phyloP scores from a whole-genome alignment of 2,113 vertebrate genomes.

The Gasterosteus nipponicus region DNA sequence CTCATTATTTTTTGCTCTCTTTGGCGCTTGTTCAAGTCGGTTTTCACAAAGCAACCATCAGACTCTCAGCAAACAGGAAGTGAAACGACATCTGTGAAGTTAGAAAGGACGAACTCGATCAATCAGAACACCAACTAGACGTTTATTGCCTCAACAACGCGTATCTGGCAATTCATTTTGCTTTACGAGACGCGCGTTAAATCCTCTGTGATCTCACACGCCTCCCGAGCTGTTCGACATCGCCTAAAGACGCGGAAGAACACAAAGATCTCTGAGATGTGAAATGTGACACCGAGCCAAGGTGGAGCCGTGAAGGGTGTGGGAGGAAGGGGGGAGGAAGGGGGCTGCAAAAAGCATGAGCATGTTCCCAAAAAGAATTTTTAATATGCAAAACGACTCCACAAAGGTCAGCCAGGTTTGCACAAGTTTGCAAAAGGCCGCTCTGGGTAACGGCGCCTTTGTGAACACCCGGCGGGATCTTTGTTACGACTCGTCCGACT shows the following conservation, averaged over 20 bases:
- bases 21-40: not conserved
- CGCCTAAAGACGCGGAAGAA: not conserved
- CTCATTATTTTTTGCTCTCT: not conserved
- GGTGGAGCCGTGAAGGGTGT: constrained; percentile 30
- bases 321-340: too few species aligned
- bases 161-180: not conserved
- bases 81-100: not conserved
- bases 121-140: not conserved
- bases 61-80: not conserved
- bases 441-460: not conserved
- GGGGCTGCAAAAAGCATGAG: constrained; percentile 7
- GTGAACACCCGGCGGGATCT: not conserved
- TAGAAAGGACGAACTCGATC: not conserved
- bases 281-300: not conserved
- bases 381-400: not conserved
- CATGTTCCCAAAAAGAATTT: not conserved
- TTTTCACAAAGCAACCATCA: not conserved
- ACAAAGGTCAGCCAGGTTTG: not conserved
- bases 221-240: constrained; percentile 32
- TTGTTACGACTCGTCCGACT: not conserved
- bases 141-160: not conserved
- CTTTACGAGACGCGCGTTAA: not conserved
- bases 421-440: not conserved
- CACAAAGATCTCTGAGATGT: constrained; percentile 6
- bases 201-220: not conserved